Evolutionary conservation across 2,797 vertebrate genomes (phyloP), one percentile per base, ranked within the genome.

Genomic region (Gymnothorax reevesii): DNA sequence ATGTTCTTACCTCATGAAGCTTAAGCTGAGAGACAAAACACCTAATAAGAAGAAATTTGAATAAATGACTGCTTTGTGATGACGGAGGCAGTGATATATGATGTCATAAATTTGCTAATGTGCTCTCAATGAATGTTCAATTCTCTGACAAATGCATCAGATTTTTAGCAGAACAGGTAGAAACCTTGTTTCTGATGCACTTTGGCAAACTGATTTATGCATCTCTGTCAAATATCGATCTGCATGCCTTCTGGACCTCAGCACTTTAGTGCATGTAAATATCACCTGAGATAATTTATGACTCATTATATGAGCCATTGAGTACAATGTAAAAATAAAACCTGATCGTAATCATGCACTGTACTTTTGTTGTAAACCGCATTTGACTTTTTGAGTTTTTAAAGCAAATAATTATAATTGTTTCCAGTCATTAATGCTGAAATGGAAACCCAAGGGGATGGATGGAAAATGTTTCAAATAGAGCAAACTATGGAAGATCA

Each of bases 251-350:
- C 84, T 89, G 93, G 92, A 94, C 89, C 89, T 90, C 92, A 91
- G 95, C 94, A 93, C 94, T 92, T 93, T 92, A 93, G 95, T 95
- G 94, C 95, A 94, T 95, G 95, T 95, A 93, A 90, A 94, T 94
- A 93, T 60, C 82, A 88, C 92, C 94, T 93, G 88, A 92, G 90
- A 91, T 93, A 92, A 90, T 92, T 88, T 87, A 60, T 91, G 90
- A 86, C 89, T 49, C 92, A 80, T 86, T 89, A 89, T 92, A 93
- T 94, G 92, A 91, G 90, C 94, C 89, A 64, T 88, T 84, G 90
- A 89, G 90, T 91, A 93, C 90, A 89, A 91, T 92, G 94, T 95
- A 92, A 89, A 88, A 80, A 80, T 33, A 79, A 75, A 90, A 91
- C 88, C 94, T 95, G 93, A 92, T 90, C 89, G 92, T 93, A 60